Evolutionary conservation across 2,113 vertebrate species (phyloP), one percentile per base, ranked within the genome.

Genomic region (Cyprinodon variegatus): DNA sequence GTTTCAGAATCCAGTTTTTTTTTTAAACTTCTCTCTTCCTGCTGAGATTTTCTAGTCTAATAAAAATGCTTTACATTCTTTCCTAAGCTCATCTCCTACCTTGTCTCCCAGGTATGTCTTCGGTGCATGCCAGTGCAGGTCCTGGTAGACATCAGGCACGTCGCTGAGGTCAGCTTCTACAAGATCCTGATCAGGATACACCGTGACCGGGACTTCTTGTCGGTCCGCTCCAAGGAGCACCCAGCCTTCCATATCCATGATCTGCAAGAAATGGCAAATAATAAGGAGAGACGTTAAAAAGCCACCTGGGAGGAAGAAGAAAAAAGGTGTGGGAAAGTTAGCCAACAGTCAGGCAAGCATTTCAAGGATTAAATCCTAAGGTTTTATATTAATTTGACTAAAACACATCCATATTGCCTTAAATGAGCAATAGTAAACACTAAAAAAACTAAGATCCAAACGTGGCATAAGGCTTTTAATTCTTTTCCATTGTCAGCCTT

Each of bases 61-160:
- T 39, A 8, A 63, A 41, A 41, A 40, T 65, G 4, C 11, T 11
- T 14, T 37, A 38, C 3, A 15, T 3, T 17, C 14, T 17, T 60
- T 60, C 59, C 29, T 2, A 7, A 29, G 59, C 17, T 29, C 64
- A 9, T 20, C 39, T 29, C 5, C 12, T 60, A 74, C 98, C 93
- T 94, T 95, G 89, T 99, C 98, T 37, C 96, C 97, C 20, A 98
- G 95, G 89, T 99, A 99, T 36, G 93, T 91, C 62, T 68, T 92
- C 0, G 97, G 96, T 0, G 97, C 96, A 9, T 96, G 93, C 98
- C 98, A 99, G 89, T 97, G 95, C 4, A 99, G 95, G 65, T 99
- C 97, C n/a, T 97, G 96, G 80, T 94, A 94, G n/a, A 95, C 93
- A 45, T 97, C 96, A 0, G 88, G 92, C 3, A 96, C 89, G 0